These are phyloP conservation scores for Gasteruption jaculator DNA, from an alignment of 2,888 invertebrate species.

Conservation along the genomic window DNA sequence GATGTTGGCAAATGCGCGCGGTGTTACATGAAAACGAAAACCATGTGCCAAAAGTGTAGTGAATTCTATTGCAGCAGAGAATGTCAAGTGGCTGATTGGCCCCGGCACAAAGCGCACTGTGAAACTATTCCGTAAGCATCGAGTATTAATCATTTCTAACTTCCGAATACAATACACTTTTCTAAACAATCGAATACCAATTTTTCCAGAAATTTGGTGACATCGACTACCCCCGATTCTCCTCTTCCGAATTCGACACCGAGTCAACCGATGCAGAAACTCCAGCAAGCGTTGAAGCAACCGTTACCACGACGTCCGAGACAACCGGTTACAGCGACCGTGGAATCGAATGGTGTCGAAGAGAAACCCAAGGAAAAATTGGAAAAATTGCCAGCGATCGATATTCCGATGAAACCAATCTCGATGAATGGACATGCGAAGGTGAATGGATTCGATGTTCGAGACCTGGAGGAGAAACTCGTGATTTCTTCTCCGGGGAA, in stretches of 20 bases:
- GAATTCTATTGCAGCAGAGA: slow-evolving; percentile 37
- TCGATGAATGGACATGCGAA: neutral
- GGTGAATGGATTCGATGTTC: no score
- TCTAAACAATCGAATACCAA: neutral
- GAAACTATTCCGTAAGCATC: slow-evolving; percentile 35
- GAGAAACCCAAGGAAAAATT: neutral
- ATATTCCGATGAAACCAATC: neutral
- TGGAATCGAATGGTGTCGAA: neutral
- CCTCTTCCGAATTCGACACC: no score
- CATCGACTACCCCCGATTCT: no score
- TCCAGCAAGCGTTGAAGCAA: neutral
- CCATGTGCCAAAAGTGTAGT: slow-evolving; percentile 27
- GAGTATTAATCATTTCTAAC: neutral
- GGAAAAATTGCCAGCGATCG: neutral
- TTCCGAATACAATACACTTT: neutral
- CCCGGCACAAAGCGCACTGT: slow-evolving; percentile 36
- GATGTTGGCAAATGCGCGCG: slow-evolving; percentile 30
- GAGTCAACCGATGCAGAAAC: neutral
- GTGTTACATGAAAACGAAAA: slow-evolving; percentile 25
- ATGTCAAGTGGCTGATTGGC: slow-evolving; percentile 42
- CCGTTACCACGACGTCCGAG: neutral
- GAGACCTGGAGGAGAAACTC: no score
- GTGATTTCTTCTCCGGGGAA: no score
- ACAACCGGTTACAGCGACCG: neutral
- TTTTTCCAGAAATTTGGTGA: slow-evolving; percentile 12